phyloP scores from a whole-genome alignment of 2,888 invertebrate species.

The Biston stratarius region DNA sequence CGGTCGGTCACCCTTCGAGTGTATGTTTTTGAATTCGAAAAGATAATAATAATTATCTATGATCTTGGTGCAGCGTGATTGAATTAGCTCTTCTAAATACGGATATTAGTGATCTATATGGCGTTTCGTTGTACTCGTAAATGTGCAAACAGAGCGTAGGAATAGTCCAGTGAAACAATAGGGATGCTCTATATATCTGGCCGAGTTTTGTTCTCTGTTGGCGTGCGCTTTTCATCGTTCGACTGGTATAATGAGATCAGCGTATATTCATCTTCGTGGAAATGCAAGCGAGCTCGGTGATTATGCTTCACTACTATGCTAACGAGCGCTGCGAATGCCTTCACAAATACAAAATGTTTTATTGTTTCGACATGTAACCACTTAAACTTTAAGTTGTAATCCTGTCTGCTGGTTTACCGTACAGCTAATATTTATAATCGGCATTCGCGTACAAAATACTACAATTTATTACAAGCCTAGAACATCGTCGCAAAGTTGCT shows the following conservation, averaged over 20 bases:
- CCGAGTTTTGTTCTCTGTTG: slow-evolving; percentile 58
- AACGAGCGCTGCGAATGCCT: slow-evolving; percentile 52
- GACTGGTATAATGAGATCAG: slow-evolving; percentile 69
- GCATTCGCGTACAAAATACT: no score
- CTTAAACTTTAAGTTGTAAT: no score
- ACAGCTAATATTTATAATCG: no score
- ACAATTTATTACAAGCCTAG: no score
- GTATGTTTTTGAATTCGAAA: neutral
- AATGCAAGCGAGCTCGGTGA: slow-evolving; percentile 54
- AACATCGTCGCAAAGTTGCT: no score
- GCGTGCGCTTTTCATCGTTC: slow-evolving; percentile 69
- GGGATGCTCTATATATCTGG: slow-evolving; percentile 66
- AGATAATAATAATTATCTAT: no score
- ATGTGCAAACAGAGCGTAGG: slow-evolving; percentile 39
- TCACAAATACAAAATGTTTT: no score
- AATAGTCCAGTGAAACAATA: slow-evolving; percentile 58
- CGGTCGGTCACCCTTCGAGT: no score
- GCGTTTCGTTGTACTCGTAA: slow-evolving; percentile 26
- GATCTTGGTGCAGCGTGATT: no score
- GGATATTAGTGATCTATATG: slow-evolving; percentile 27
- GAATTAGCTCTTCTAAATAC: neutral
- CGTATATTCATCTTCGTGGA: slow-evolving; percentile 60
- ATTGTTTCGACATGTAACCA: no score
- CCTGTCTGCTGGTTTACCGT: no score
- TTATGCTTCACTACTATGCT: slow-evolving; percentile 49